Percentiles rank a stretch among this genome's conserved stretches.
Conservation (phyloP, 2,888 invertebrate genomes). For the Frankliniella intonsa region DNA sequence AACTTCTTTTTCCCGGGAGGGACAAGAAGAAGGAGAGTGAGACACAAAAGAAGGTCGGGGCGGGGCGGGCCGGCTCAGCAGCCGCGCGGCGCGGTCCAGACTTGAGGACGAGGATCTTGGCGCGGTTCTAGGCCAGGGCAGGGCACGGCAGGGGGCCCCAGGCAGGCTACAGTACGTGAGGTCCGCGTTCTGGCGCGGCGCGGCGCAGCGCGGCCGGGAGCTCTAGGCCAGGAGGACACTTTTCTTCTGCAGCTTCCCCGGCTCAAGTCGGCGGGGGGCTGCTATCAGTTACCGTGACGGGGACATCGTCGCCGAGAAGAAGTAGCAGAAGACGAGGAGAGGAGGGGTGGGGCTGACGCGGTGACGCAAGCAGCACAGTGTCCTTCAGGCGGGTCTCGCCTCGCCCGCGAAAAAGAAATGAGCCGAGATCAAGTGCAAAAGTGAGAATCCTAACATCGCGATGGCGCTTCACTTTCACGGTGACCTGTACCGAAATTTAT, state of each 20-base stretch:
- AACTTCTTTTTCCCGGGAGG: too few species aligned
- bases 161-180: not conserved
- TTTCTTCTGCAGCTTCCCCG: too few species aligned
- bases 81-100: too few species aligned
- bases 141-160: not conserved
- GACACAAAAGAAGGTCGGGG: not conserved
- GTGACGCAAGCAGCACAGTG: not conserved
- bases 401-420: too few species aligned
- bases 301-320: not conserved
- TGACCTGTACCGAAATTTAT: too few species aligned
- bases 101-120: too few species aligned
- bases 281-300: constrained; percentile 1
- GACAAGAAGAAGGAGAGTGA: not conserved
- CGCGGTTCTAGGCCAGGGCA: too few species aligned
- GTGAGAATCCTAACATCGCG: too few species aligned
- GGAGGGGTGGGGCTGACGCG: not conserved
- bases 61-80: not conserved
- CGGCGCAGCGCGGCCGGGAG: not conserved
- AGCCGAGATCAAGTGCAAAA: too few species aligned
- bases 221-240: not conserved
- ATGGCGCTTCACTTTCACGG: too few species aligned
- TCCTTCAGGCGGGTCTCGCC: not conserved
- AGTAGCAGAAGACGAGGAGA: not conserved
- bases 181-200: not conserved
- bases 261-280: not conserved